Conservation (phyloP, 2,888 invertebrate species). For the Agrochola macilenta region DNA sequence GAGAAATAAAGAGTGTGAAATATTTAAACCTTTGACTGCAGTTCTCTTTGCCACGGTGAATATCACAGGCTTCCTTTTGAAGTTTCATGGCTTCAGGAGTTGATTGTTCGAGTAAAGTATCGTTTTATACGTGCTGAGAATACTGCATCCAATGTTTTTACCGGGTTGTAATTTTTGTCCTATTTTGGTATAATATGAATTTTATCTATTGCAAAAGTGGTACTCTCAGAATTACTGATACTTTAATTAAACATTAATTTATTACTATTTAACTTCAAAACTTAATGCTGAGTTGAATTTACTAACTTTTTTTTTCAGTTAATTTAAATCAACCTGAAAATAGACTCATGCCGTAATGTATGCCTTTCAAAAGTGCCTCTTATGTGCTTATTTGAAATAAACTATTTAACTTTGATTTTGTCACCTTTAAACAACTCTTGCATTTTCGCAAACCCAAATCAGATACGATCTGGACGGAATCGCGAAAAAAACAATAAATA, state of each 20-base stretch:
- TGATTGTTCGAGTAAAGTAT: conserved; percentile 41
- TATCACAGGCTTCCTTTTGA: conserved; percentile 63
- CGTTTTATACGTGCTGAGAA: conserved; percentile 9
- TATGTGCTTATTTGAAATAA: no score
- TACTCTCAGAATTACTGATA: neutral
- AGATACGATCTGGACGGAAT: conserved; percentile 31
- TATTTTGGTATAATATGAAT: neutral
- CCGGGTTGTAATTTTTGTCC: neutral
- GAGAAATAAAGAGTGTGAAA: conserved; percentile 28
- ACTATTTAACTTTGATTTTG: no score
- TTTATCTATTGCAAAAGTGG: no score
- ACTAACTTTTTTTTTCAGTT: neutral
- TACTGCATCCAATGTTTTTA: conserved; percentile 1
- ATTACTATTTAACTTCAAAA: no score
- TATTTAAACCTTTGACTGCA: conserved; percentile 59
- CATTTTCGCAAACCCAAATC: neutral
- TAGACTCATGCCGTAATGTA: neutral
- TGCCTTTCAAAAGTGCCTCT: no score
- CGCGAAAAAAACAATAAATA: conserved; percentile 57
- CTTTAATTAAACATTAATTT: neutral
- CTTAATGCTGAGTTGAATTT: neutral
- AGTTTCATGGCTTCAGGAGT: conserved; percentile 32
- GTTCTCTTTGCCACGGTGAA: conserved; percentile 51
- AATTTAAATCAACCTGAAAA: neutral
- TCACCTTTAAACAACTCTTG: neutral